These are phyloP conservation scores for Anabacerthia variegaticeps DNA, from an alignment of 2,797 vertebrate genomes.

Conservation along the genomic window DNA sequence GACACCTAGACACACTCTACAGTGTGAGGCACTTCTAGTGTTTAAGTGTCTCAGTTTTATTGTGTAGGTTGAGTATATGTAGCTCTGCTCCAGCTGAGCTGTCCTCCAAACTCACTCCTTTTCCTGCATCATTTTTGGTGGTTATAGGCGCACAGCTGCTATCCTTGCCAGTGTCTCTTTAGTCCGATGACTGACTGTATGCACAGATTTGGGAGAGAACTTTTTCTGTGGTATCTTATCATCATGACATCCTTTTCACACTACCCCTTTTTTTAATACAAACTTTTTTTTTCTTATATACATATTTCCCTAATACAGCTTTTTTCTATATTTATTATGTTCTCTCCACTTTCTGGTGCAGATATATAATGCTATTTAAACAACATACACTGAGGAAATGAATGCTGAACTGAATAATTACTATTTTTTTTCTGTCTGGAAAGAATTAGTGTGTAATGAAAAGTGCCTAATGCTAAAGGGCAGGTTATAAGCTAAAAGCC, in stretches of 20 bases:
- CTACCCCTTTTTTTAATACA: background rate
- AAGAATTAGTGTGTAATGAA: background rate
- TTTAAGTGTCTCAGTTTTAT: background rate
- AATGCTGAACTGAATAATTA: background rate
- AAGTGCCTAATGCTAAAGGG: background rate
- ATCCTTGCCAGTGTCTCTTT: background rate
- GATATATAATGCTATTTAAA: background rate
- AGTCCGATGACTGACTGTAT: background rate
- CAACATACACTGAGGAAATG: background rate
- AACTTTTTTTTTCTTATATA: background rate
- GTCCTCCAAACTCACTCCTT: accelerated
- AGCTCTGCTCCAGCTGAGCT: background rate
- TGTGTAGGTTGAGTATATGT: background rate
- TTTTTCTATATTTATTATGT: background rate
- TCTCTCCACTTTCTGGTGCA: background rate
- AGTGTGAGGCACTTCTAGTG: background rate
- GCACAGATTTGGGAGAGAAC: background rate
- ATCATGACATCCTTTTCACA: background rate
- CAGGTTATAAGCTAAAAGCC: background rate
- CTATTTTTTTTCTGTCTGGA: background rate
- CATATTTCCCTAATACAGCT: background rate
- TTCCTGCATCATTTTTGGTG: background rate
- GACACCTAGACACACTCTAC: accelerated
- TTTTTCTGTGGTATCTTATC: background rate
- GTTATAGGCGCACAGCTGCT: background rate